Base-by-base conservation (phyloP, 1,140 invertebrate species). In the Drosophila carrolli region DNA sequence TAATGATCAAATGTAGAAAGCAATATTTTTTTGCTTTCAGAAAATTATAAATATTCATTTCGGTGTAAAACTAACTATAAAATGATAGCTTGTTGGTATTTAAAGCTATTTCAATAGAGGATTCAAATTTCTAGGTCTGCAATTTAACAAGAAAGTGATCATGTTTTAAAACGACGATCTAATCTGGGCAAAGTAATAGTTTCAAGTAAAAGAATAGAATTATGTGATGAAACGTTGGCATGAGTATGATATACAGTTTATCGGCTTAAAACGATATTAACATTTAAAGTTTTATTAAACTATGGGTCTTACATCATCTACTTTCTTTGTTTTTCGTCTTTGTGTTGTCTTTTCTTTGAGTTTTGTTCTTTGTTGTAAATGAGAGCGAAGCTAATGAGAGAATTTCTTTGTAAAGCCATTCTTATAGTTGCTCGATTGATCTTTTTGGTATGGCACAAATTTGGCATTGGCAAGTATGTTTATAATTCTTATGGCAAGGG, bases 381-480 rank as follows among this genome's bases (percentile, higher is more conserved):
- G 53, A 41, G 51, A 57, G 51, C 16, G 38, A 13, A 66, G 19
- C n/a, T 35, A 53, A 61, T 41, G 27, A 19, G 27, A 41, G 5
- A 44, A 44, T 47, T 6, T 59, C 43, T 50, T 71, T 62, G 46
- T 63, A 57, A 57, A 74, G 48, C 40, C 59, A 65, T 76, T 86
- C 27, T 50, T 51, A 13, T 51, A 23, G 46, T 60, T 71, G 7
- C 58, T 56, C 54, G 47, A 32, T 53, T 72, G 43, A 54, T 85
- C 19, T 83, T 88, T 89, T 89, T 89, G 85, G 85, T 79, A 89
- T 89, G 85, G 86, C 85, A 89, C 86, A 56, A 68, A 75, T 89
- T 90, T 89, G 85, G 85, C 81, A 80, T 86, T 81, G 72, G 37
- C 66, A 78, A 73, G 43, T 43, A 44, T 53, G 40, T 56, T 55